phyloP scores from a whole-genome alignment of 2,888 invertebrate species.

The Thera britannica region DNA sequence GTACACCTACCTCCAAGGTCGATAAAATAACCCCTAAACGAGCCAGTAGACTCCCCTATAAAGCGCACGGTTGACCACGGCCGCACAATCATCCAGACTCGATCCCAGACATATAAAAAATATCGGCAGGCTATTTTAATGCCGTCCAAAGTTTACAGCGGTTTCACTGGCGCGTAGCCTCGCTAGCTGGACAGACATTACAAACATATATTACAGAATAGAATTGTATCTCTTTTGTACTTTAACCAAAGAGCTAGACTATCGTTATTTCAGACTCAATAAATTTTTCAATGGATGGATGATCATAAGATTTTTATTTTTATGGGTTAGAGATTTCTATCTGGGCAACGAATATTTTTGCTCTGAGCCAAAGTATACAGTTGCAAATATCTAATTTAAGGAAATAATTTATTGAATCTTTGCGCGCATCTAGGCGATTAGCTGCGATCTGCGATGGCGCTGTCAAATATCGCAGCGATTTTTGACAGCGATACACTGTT shows the following conservation, averaged over 20 bases:
- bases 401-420: too few species aligned
- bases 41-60: conserved; percentile 11
- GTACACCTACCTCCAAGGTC: neutral
- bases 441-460: too few species aligned
- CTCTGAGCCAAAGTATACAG: too few species aligned
- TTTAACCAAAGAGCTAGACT: neutral
- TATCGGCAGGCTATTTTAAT: conserved; percentile 30
- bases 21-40: conserved; percentile 13
- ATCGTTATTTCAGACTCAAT: neutral
- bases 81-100: conserved; percentile 29
- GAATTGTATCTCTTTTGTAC: neutral
- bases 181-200: conserved; percentile 42
- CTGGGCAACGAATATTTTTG: too few species aligned
- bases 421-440: too few species aligned
- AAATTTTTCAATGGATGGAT: neutral
- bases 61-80: conserved; percentile 28
- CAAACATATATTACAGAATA: neutral
- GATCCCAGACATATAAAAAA: conserved; percentile 31
- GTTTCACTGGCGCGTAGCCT: conserved; percentile 36
- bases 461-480: too few species aligned
- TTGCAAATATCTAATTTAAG: too few species aligned
- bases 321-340: too few species aligned
- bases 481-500: too few species aligned
- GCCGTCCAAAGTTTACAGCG: conserved; percentile 33
- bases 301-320: too few species aligned